These are phyloP conservation scores for Dorcus hopei DNA, from an alignment of 2,888 invertebrate species.

Conservation along the genomic window DNA sequence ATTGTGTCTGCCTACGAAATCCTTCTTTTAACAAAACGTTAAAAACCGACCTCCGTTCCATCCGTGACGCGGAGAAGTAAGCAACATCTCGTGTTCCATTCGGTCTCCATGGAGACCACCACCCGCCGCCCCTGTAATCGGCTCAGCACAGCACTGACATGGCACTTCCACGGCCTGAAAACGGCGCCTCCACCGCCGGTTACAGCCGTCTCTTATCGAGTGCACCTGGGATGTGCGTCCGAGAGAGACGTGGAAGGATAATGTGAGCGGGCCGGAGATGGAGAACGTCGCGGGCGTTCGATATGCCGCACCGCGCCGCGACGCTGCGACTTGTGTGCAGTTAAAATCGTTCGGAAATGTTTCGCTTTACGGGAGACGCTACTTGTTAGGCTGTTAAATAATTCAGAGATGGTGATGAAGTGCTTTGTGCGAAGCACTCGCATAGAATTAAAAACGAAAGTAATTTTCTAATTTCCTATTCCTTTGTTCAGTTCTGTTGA, in stretches of 20 bases:
- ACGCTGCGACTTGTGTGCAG: too few species aligned
- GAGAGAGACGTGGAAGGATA: neutral
- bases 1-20: too few species aligned
- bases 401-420: too few species aligned
- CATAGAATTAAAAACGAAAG: too few species aligned
- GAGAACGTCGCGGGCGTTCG: neutral
- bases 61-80: conserved; percentile 1
- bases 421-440: too few species aligned
- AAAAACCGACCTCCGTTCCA: neutral
- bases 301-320: neutral
- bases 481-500: too few species aligned
- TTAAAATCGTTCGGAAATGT: too few species aligned
- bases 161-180: conserved; percentile 21
- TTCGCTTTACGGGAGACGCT: too few species aligned
- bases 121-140: conserved; percentile 31
- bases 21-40: neutral
- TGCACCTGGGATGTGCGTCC: neutral
- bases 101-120: conserved; percentile 27
- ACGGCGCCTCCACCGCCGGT: conserved; percentile 15
- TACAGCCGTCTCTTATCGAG: conserved; percentile 17
- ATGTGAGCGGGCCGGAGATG: neutral
- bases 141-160: conserved; percentile 30
- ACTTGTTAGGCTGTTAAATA: too few species aligned
- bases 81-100: conserved; percentile 12
- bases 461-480: too few species aligned